Evolutionary conservation across 2,113 vertebrate species (phyloP).

Genomic region (Neogale vison): DNA sequence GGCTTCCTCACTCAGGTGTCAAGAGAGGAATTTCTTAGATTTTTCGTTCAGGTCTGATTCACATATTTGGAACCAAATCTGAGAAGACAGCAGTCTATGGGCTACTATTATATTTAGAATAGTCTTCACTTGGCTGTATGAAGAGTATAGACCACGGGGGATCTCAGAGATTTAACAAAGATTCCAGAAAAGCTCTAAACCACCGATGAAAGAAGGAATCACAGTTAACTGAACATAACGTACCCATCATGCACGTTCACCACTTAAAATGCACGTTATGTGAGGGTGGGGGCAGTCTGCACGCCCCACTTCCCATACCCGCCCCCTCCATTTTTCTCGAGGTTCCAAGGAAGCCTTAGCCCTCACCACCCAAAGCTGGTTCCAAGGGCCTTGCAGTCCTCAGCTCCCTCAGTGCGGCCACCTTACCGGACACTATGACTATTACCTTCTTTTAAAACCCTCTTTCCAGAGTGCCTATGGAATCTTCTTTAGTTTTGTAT

Average conservation of each 20-base stretch:
- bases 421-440: neutral
- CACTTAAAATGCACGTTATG: neutral
- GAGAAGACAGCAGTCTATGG: neutral
- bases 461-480: neutral
- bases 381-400: neutral
- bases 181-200: neutral
- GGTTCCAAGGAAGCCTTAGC: neutral
- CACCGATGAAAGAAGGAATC: neutral
- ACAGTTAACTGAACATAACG: neutral
- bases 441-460: neutral
- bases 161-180: neutral
- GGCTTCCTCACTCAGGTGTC: neutral
- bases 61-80: neutral
- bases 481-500: neutral
- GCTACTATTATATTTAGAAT: neutral
- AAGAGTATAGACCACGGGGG: neutral
- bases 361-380: neutral
- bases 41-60: neutral
- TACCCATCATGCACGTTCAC: neutral
- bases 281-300: neutral
- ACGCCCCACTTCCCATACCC: neutral
- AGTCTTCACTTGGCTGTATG: constrained; percentile 20
- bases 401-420: neutral
- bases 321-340: neutral
- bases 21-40: neutral